Base-by-base conservation (phyloP, 2,888 invertebrate genomes). In the Ophion slaviceki region DNA sequence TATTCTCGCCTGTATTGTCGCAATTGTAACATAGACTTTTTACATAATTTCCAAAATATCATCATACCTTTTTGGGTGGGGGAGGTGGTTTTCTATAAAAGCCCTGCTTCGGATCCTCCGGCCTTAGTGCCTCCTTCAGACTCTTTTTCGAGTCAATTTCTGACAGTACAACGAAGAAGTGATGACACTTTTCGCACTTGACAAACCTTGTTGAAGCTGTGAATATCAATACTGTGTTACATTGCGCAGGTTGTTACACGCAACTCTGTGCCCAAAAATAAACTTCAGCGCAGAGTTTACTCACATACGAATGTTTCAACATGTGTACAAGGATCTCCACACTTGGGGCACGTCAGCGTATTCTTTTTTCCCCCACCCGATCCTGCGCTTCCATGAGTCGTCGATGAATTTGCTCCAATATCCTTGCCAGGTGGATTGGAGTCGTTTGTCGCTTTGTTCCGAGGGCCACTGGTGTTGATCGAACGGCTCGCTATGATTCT, bases 171-270 rank as follows among this genome's bases (percentile, higher is more conserved):
- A 99, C 98, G 94, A 99, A 99, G 95, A 99, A 99, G 94, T 99
- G 99, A 94, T 99, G 98, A 93, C 99, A 99, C 94, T 99, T 99
- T 94, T 99, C 99, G 94, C 99, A 99, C 94, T 99, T 99, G 59
- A 99, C 99, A 95, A 99, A 99, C 89, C 99, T 96, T 67, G 99
- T 98, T 75, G 99, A 98, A 83, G 96, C 96, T 96, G 90, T 11
- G 24, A 45, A 68, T 24, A 20, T 20, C 0, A 61, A 8, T 0
- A 45, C 5, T 1, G 14, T 17, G 14, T 53, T 53, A 47, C 1
- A 47, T 47, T 11, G 47, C 47, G 47, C 47, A 17, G 17, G 17
- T 53, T 4, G 53, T 53, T 17, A 17, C 14, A 17, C 0, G 17
- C 4, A 3, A 53, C 5, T 17, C 5, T 17, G 14, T 17, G 3